Percentiles rank a stretch among this genome's conserved stretches.
phyloP scores from a whole-genome alignment of 2,113 vertebrate genomes.

The Triplophysa tibetana region DNA sequence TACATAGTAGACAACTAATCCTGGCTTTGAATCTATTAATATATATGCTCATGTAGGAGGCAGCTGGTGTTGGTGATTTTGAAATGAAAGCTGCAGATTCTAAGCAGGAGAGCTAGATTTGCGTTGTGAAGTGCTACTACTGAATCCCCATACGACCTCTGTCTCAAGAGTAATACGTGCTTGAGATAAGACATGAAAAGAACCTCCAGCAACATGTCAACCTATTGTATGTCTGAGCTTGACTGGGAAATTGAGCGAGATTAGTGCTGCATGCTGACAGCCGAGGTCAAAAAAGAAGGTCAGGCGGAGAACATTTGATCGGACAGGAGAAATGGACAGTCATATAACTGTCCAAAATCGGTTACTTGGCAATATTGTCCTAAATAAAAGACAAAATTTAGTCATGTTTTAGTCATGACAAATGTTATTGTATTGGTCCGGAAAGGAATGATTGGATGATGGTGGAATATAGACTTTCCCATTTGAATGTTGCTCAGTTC shows the following conservation, averaged over 20 bases:
- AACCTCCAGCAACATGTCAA: conserved; percentile 27
- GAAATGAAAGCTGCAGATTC: conserved; percentile 1
- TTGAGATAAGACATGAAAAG: conserved; percentile 18
- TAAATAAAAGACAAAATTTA: too few species aligned
- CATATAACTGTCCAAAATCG: background rate
- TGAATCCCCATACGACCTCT: conserved; percentile 17
- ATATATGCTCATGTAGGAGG: background rate
- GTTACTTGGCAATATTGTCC: background rate
- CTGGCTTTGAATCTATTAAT: background rate
- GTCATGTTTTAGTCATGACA: too few species aligned
- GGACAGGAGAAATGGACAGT: background rate
- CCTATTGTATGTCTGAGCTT: conserved; percentile 12
- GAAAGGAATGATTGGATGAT: conserved; percentile 1
- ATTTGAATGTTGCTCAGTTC: conserved; percentile 41
- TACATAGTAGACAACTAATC: background rate
- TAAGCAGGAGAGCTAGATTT: background rate
- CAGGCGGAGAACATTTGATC: background rate
- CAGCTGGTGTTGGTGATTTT: background rate
- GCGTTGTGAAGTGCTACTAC: background rate
- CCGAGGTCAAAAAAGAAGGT: conserved; percentile 14
- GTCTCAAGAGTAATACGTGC: conserved; percentile 17
- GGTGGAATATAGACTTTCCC: conserved; percentile 41
- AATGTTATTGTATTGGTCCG: background rate
- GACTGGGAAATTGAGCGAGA: background rate
- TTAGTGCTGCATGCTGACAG: background rate